Evolutionary conservation across 2,888 invertebrate genomes (phyloP).

Genomic region (Axea sp.): DNA sequence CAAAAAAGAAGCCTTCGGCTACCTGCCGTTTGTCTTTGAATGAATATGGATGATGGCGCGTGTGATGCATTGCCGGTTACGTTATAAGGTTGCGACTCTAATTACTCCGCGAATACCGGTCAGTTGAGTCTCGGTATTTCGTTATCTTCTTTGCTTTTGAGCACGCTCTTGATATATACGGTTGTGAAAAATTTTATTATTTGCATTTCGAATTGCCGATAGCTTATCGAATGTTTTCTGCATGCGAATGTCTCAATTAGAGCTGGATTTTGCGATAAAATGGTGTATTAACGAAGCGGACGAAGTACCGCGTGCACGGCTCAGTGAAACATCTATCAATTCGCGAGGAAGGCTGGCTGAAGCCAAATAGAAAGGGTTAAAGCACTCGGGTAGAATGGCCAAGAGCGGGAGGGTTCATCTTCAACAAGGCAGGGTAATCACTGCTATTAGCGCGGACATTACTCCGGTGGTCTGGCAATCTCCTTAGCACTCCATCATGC

Average conservation of each 20-base stretch:
- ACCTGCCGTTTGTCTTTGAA: constrained; percentile 65
- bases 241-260: constrained; percentile 41
- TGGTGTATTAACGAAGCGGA: constrained; percentile 58
- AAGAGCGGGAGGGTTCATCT: constrained; percentile 74
- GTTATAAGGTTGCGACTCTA: constrained; percentile 75
- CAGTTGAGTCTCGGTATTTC: constrained; percentile 33
- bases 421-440: constrained; percentile 80
- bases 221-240: constrained; percentile 14
- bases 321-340: constrained; percentile 78
- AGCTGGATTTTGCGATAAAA: constrained; percentile 41
- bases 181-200: background rate
- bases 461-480: constrained; percentile 81
- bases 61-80: constrained; percentile 75
- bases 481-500: constrained; percentile 76
- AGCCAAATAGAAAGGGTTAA: constrained; percentile 47
- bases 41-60: constrained; percentile 66
- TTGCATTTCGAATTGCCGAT: constrained; percentile 8
- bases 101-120: constrained; percentile 68
- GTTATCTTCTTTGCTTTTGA: constrained; percentile 18
- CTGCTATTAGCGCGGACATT: constrained; percentile 81
- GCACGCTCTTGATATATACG: no score
- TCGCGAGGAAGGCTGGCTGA: constrained; percentile 65
- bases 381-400: constrained; percentile 64
- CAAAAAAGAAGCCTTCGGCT: constrained; percentile 16
- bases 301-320: constrained; percentile 17